A percentile compares a stretch with the other conserved stretches of the same genome.
These are phyloP conservation scores for Aselliscus stoliczkanus DNA, from an alignment of 2,797 vertebrate species.

Conservation along the genomic window DNA sequence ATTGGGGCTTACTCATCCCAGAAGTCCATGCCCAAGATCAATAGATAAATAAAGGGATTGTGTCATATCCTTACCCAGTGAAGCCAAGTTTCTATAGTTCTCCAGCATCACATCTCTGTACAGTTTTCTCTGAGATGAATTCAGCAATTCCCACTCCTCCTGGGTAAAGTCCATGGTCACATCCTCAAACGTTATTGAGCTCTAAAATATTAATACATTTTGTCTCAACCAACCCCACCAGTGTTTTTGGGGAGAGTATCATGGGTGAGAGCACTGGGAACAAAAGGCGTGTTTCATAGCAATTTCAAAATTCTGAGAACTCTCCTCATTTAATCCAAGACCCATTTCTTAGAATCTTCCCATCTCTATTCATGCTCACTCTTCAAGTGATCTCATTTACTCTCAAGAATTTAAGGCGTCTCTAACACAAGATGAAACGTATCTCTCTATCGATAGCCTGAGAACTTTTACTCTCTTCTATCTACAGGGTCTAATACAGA, in stretches of 20 bases:
- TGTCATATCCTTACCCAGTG: neutral
- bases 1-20: neutral
- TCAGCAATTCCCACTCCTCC: conserved; percentile 21
- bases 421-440: neutral
- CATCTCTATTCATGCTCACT: neutral
- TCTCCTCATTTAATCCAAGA: neutral
- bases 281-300: neutral
- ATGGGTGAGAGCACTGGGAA: neutral
- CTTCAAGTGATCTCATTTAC: neutral
- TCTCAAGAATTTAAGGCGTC: neutral
- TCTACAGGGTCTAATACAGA: neutral
- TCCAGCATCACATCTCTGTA: conserved; percentile 49
- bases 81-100: conserved; percentile 19
- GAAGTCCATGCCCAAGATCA: neutral
- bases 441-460: neutral
- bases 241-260: neutral
- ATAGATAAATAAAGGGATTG: neutral
- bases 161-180: conserved; percentile 27
- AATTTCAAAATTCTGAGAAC: neutral
- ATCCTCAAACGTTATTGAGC: conserved; percentile 1
- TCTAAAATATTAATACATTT: neutral
- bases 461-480: neutral
- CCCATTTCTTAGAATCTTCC: neutral
- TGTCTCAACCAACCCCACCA: neutral
- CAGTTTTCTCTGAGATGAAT: neutral